Conservation (phyloP, 2,797 vertebrate species). For the Enteromius treurensis region DNA sequence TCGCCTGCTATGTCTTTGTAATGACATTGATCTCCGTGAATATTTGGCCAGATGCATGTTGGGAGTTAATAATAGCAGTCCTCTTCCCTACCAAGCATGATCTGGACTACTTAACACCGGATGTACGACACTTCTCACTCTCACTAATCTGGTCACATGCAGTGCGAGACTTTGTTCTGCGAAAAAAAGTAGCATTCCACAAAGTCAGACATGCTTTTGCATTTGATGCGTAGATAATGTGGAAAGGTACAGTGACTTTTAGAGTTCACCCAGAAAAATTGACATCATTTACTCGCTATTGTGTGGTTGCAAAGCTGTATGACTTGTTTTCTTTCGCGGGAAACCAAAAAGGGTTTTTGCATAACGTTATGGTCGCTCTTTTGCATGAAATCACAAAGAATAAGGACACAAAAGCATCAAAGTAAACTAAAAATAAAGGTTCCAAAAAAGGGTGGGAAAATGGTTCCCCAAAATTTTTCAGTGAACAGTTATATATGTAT, state of each 20-base stretch:
- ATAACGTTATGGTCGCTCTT: too few relatives aligned
- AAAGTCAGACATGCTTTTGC: constrained; percentile 42
- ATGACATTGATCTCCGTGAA: constrained; percentile 56
- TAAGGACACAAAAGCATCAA: not conserved
- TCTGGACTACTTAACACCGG: constrained; percentile 47
- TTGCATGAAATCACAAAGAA: not conserved
- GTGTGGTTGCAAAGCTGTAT: not conserved
- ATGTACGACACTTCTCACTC: constrained; percentile 31
- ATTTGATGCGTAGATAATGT: constrained; percentile 23
- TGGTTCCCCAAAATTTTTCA: too few relatives aligned
- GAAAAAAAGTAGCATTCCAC: constrained; percentile 14
- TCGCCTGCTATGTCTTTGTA: constrained; percentile 46
- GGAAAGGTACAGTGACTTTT: not conserved
- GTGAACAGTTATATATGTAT: not conserved
- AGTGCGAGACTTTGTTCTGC: constrained; percentile 20
- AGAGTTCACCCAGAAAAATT: constrained; percentile 11
- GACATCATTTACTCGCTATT: not conserved
- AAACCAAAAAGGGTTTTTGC: too few relatives aligned
- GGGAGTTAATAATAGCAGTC: constrained; percentile 52
- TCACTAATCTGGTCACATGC: constrained; percentile 32
- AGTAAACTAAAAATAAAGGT: too few relatives aligned
- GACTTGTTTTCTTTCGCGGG: not conserved
- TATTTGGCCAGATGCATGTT: constrained; percentile 52
- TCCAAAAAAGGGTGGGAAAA: too few relatives aligned
- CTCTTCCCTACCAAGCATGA: constrained; percentile 39